These are phyloP conservation scores for Globia sparganii DNA, from an alignment of 2,888 invertebrate species.

Conservation along the genomic window DNA sequence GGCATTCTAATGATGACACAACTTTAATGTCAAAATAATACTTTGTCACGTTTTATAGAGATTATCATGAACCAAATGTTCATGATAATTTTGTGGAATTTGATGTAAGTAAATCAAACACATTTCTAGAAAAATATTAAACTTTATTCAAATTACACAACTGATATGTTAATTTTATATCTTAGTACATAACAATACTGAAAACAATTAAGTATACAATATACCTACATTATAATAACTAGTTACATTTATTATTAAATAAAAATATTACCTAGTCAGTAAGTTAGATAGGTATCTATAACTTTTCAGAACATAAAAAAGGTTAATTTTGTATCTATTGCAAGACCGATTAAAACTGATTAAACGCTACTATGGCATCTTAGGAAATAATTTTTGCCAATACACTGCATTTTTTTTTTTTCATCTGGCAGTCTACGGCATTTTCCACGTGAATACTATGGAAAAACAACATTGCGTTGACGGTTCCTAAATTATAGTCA, in stretches of 20 bases:
- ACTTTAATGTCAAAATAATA: background rate
- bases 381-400: background rate
- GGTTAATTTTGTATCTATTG: background rate
- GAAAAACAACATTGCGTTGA: background rate
- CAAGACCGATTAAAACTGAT: background rate
- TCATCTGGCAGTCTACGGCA: background rate
- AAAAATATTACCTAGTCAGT: background rate
- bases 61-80: too few species aligned
- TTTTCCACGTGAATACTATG: background rate
- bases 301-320: background rate
- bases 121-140: constrained; percentile 77
- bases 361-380: too few species aligned
- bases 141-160: constrained; percentile 72
- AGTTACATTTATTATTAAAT: background rate
- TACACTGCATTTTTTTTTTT: constrained; percentile 8
- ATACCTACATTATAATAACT: constrained; percentile 25
- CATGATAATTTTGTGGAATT: background rate
- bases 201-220: constrained; percentile 42
- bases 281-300: background rate
- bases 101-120: constrained; percentile 62
- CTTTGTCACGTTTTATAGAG: too few species aligned
- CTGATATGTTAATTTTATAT: constrained; percentile 75
- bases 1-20: background rate
- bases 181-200: constrained; percentile 60
- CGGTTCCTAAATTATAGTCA: background rate